phyloP scores from a whole-genome alignment of 1,140 invertebrate species.

The Philotrypesis tridentata region DNA sequence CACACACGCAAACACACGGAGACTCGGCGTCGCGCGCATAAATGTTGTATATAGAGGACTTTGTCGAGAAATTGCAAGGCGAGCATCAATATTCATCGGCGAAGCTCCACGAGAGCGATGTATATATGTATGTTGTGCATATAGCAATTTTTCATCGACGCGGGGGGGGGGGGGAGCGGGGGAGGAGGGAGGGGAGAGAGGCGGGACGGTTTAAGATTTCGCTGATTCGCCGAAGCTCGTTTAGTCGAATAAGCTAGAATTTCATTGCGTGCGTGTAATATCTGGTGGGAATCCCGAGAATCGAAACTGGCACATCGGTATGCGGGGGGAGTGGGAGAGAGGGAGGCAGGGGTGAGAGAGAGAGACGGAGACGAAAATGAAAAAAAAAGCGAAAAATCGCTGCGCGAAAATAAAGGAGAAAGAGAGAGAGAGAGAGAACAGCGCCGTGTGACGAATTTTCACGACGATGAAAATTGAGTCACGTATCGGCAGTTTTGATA shows the following conservation, averaged over 20 bases:
- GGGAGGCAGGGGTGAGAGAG: no score
- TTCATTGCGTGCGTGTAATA: neutral
- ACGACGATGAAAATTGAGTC: constrained; percentile 30
- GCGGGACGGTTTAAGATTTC: neutral
- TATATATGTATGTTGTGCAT: no score
- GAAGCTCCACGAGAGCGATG: no score
- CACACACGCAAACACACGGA: no score
- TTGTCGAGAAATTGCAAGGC: neutral
- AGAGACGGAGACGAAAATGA: no score
- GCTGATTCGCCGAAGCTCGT: neutral
- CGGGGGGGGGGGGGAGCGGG: no score
- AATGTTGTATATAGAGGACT: neutral
- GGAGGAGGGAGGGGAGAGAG: no score
- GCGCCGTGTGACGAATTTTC: constrained; percentile 1
- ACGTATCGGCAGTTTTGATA: constrained; percentile 31
- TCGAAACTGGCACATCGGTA: neutral
- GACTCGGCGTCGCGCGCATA: neutral
- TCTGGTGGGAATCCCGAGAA: neutral
- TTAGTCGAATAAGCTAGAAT: neutral
- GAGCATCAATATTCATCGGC: neutral
- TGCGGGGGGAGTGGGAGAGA: no score
- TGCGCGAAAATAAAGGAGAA: neutral
- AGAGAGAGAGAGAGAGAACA: no score
- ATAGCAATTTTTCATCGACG: no score
- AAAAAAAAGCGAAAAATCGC: neutral